Base-by-base conservation (phyloP, 2,888 invertebrate genomes). In the Ecdyonurus torrentis region DNA sequence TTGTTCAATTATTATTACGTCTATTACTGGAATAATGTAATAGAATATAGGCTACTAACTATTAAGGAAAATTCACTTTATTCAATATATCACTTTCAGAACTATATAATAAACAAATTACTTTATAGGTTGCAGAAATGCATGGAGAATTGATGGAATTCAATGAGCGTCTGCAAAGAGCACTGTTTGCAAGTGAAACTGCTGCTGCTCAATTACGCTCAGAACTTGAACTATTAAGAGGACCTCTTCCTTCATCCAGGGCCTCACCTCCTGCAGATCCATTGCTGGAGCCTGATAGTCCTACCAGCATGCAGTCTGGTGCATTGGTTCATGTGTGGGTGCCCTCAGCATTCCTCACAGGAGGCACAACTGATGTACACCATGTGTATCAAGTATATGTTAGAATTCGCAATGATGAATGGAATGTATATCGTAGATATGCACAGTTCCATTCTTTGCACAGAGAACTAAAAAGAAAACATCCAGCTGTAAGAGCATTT, bases 351-450 rank as follows among this genome's bases (percentile, higher is more conserved):
- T 92, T 93, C 74, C 77, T 93, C 50, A 83, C 84, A 50, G 86
- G 86, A 66, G 78, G 80, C 64, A 78, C 82, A 67, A 84, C 89
- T 2, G 86, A 86, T 71, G 82, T 87, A 52, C 89, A 91, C 76
- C 92, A 93, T 75, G 91, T 93, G 23, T 94, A 93, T 75, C 70
- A 89, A 88, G 83, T 90, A 69, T 89, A 87, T 70, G 73, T 93
- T 52, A 83, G 91, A 69, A 86, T 92, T 61, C 84, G 87, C 59
- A 85, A 87, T 70, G 92, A 91, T 67, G 95, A 96, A 73, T 96
- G 96, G 96, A 93, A 91, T 71, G 86, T 96, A n/a, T 93, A 93
- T 73, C 83, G 94, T 68, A 83, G 97, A 70, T 97, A 96, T 72
- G 88, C 92, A 5, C 94, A 96, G 74, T 96, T 97, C 75, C 82